Base-by-base conservation (phyloP, 2,888 invertebrate species). In the Thymelicus lineola region DNA sequence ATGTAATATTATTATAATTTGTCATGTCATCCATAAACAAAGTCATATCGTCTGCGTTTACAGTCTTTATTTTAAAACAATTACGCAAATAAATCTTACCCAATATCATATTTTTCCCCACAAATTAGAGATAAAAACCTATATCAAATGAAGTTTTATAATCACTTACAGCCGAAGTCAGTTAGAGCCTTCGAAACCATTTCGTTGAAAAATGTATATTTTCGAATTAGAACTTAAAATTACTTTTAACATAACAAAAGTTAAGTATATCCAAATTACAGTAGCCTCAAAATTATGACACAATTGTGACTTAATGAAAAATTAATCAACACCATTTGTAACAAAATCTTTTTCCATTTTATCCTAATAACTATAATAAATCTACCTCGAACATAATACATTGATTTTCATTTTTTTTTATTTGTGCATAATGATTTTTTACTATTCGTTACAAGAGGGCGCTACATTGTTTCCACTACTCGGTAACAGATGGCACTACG, bases 221-320 rank as follows among this genome's bases (percentile, higher is more conserved):
- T 35, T 20, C n/a, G 36, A 50, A 46, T 28, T 50, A 20, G 28
- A 15, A 62, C 48, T 59, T 63, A 63, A 36, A 10, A 38, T 35
- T 65, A 69, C 71, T 66, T 63, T 68, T 6, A 63, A 53, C 65
- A 63, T 53, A 45, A 69, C 72, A 60, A 73, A 50, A 72, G 42
- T 42, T 53, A 53, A 48, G 42, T 15, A 61, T 15, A 70, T 42
- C 65, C 62, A 73, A 62, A 60, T 58, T 66, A 75, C 35, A 36
- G 57, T 74, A 78, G 78, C 78, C 78, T 78, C 76, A 74, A 74
- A 73, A 73, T 28, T 78, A 77, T 76, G 76, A 75, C 75, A 77
- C 76, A 38, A 14, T 35, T 48, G 59, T 66, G 66, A 46, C 46
- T 65, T n/a, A 50, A 50, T 9, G 17, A 38, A 61, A 20, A 6